These are phyloP conservation scores for Perithous albicinctus DNA, from an alignment of 2,888 invertebrate species.

Conservation along the genomic window DNA sequence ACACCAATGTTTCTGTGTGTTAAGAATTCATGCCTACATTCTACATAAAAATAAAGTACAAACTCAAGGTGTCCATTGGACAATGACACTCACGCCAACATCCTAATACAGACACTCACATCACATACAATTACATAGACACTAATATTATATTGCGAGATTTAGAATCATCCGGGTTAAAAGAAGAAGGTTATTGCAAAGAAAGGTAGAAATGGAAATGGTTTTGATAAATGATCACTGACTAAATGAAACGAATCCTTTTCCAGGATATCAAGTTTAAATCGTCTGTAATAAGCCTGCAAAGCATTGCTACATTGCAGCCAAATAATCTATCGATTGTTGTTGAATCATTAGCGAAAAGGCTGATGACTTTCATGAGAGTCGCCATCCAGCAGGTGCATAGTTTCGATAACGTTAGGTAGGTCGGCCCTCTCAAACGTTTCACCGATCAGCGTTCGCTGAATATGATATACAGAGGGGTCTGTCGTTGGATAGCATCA, in stretches of 20 bases:
- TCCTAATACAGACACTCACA: too few relatives aligned
- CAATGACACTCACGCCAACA: too few relatives aligned
- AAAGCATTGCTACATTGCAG: background rate
- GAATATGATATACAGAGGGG: conserved; percentile 41
- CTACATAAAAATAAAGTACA: too few relatives aligned
- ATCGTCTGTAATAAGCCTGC: background rate
- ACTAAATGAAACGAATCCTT: background rate
- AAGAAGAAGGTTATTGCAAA: too few relatives aligned
- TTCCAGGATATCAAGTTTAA: background rate
- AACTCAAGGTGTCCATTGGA: too few relatives aligned
- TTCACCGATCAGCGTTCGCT: conserved; percentile 33
- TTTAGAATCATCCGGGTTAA: too few relatives aligned
- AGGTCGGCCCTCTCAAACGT: conserved; percentile 6
- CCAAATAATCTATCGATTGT: background rate
- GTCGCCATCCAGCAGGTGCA: conserved; percentile 9
- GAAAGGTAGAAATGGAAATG: too few relatives aligned
- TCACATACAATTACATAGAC: too few relatives aligned
- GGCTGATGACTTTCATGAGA: background rate
- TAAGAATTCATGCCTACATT: too few relatives aligned
- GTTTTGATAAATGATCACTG: too few relatives aligned
- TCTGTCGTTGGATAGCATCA: conserved; percentile 36
- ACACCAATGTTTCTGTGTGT: too few relatives aligned
- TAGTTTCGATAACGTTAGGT: conserved; percentile 11
- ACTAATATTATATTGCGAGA: too few relatives aligned
- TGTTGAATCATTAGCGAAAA: conserved; percentile 33